Conservation (phyloP, 2,113 vertebrate species). For the Conger conger region DNA sequence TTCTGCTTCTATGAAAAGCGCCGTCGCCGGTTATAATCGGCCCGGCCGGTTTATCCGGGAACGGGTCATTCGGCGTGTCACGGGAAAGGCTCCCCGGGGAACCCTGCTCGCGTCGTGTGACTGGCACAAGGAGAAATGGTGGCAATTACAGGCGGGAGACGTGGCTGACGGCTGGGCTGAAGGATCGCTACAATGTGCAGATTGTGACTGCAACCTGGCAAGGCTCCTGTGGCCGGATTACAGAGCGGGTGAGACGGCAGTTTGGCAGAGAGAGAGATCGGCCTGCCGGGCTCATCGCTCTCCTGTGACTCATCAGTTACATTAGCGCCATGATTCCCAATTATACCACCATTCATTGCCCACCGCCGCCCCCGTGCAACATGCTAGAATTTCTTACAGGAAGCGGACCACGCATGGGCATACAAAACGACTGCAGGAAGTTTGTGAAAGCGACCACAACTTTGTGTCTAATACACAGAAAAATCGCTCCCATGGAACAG, state of each 20-base stretch:
- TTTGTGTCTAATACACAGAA: not conserved
- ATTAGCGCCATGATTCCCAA: not conserved
- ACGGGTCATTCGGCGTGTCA: not conserved
- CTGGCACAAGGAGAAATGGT: not conserved
- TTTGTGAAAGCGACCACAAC: no score
- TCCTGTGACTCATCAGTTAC: not conserved
- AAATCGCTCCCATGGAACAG: not conserved
- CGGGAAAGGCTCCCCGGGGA: not conserved
- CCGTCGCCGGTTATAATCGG: not conserved
- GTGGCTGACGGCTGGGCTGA: not conserved
- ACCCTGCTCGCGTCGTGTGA: not conserved
- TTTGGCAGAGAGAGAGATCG: not conserved
- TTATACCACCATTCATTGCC: not conserved
- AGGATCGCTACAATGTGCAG: not conserved
- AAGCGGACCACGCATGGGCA: no score
- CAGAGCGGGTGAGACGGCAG: not conserved
- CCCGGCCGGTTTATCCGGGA: not conserved
- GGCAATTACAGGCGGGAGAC: conserved; percentile 5
- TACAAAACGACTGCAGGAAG: no score
- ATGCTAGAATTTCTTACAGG: not conserved
- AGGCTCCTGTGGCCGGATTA: not conserved
- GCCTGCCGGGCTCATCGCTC: not conserved
- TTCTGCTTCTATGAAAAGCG: not conserved
- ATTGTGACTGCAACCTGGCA: not conserved
- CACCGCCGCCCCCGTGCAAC: no score